Conservation (phyloP, 2,797 vertebrate species). For the Momotus momota region DNA sequence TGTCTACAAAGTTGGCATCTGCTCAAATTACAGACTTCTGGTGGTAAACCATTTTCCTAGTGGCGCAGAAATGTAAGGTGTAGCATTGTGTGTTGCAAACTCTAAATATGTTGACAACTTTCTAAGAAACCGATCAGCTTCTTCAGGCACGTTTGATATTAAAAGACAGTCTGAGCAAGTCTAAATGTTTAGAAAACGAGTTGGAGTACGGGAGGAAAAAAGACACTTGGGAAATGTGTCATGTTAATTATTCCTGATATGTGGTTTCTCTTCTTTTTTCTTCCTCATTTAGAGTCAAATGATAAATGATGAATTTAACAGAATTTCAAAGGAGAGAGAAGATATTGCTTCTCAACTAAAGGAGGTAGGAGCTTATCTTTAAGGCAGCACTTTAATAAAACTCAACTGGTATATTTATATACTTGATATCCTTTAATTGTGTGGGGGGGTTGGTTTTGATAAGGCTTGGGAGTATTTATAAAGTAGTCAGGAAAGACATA, state of each 20-base stretch:
- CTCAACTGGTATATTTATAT: neutral
- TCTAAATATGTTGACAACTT: neutral
- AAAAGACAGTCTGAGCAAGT: neutral
- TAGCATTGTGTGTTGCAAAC: neutral
- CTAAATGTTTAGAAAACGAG: neutral
- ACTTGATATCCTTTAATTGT: neutral
- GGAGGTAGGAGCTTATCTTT: slow-evolving; percentile 75
- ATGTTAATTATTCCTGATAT: neutral
- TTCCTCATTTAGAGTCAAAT: slow-evolving; percentile 72
- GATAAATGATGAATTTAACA: slow-evolving; percentile 76
- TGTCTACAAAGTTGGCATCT: neutral
- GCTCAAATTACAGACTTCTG: neutral
- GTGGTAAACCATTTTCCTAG: neutral
- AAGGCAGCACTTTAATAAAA: neutral
- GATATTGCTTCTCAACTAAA: slow-evolving; percentile 81
- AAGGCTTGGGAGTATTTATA: neutral
- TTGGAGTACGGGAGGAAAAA: neutral
- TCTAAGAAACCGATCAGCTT: neutral
- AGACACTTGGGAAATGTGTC: neutral
- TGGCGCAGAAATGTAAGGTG: neutral
- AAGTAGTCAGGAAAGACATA: neutral
- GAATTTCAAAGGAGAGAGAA: slow-evolving; percentile 81
- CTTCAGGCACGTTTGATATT: neutral
- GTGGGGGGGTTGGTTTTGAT: neutral
- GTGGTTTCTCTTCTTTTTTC: neutral